phyloP scores from a whole-genome alignment of 1,140 invertebrate genomes.

The Drosophila seguyi region DNA sequence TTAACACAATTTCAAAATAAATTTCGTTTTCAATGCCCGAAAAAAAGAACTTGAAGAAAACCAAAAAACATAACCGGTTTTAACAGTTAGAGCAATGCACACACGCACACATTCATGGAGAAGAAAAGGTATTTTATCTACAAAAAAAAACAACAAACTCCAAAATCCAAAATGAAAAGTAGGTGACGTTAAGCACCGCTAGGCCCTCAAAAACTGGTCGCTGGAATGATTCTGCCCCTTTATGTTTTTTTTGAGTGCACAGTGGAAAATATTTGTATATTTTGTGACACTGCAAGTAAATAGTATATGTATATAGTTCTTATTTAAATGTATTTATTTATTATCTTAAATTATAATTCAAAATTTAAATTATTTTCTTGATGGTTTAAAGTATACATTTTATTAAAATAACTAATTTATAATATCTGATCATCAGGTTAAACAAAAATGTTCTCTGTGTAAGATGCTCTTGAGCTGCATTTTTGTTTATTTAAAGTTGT shows the following conservation, averaged over 20 bases:
- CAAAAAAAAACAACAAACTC: slow-evolving; percentile 33
- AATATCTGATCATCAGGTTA: too few species aligned
- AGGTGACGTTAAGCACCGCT: slow-evolving; percentile 81
- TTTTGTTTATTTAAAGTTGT: neutral
- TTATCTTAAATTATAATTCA: too few species aligned
- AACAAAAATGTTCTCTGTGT: neutral
- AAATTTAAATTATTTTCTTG: too few species aligned
- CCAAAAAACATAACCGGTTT: slow-evolving; percentile 57
- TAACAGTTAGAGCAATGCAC: slow-evolving; percentile 55
- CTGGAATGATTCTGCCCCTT: slow-evolving; percentile 53
- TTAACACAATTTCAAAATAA: slow-evolving; percentile 62
- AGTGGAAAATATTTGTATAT: neutral
- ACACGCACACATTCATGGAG: slow-evolving; percentile 24
- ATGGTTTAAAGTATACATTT: neutral
- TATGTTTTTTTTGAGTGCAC: slow-evolving; percentile 33
- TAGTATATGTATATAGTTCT: neutral
- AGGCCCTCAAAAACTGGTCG: slow-evolving; percentile 73
- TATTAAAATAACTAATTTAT: too few species aligned
- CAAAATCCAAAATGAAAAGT: slow-evolving; percentile 64
- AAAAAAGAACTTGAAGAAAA: slow-evolving; percentile 39
- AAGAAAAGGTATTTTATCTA: slow-evolving; percentile 66
- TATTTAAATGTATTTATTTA: neutral
- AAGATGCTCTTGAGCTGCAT: neutral
- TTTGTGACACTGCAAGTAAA: too few species aligned
- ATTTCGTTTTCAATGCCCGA: slow-evolving; percentile 80